phyloP scores from a whole-genome alignment of 2,113 vertebrate genomes.

The Motacilla tschutschensis region DNA sequence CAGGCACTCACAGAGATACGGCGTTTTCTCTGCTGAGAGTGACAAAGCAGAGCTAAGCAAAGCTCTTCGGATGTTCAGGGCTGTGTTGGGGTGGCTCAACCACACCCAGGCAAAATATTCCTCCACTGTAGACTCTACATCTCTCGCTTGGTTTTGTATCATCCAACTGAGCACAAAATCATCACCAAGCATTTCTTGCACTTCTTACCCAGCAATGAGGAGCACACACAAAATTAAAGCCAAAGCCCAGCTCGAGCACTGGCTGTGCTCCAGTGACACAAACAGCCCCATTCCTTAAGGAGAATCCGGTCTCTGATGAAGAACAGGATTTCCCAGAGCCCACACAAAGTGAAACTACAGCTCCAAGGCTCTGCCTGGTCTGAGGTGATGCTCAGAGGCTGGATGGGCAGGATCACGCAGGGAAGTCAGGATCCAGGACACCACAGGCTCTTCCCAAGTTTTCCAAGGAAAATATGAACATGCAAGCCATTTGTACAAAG shows the following conservation, averaged over 20 bases:
- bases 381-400: neutral
- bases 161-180: neutral
- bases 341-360: neutral
- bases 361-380: neutral
- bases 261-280: neutral
- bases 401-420: neutral
- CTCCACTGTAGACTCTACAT: neutral
- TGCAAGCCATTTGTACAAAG: neutral
- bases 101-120: neutral
- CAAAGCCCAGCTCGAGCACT: neutral
- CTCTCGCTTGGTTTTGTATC: neutral
- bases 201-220: neutral
- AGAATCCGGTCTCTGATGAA: neutral
- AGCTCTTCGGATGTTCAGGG: neutral
- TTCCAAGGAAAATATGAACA: neutral
- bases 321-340: neutral
- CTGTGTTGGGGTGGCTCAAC: neutral
- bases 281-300: neutral
- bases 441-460: neutral
- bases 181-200: neutral
- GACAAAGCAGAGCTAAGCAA: neutral
- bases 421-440: neutral
- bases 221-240: neutral
- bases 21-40: neutral
- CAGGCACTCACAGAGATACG: neutral